A percentile compares a stretch with the other conserved stretches of the same genome.
Evolutionary conservation across 2,888 invertebrate species (phyloP).

Genomic region (Herminia tarsipennalis): DNA sequence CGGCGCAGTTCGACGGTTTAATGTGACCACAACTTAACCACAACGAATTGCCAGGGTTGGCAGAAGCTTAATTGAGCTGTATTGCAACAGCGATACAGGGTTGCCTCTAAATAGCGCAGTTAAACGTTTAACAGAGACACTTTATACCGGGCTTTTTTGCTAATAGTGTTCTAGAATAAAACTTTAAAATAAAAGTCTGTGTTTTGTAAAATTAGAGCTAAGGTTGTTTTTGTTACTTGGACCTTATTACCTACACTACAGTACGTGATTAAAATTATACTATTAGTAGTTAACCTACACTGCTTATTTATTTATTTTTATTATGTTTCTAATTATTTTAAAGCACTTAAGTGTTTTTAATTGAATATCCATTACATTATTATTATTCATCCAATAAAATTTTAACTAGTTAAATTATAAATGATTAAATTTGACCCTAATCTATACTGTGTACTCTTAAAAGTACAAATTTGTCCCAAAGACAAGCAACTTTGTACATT

Average conservation of each 20-base stretch:
- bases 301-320: no score
- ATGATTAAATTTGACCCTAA: no score
- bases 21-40: slow-evolving; percentile 61
- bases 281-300: no score
- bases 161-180: slow-evolving; percentile 41
- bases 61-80: slow-evolving; percentile 64
- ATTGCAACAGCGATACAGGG: slow-evolving; percentile 45
- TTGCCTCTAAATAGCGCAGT: slow-evolving; percentile 45
- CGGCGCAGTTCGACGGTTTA: slow-evolving; percentile 57
- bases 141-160: slow-evolving; percentile 44
- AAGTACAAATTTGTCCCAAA: no score
- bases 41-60: slow-evolving; percentile 66
- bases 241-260: slow-evolving; percentile 16
- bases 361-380: no score
- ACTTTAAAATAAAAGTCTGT: slow-evolving; percentile 41
- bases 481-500: no score
- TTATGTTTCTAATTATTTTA: no score
- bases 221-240: slow-evolving; percentile 11
- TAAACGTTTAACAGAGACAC: slow-evolving; percentile 47
- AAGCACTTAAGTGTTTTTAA: no score
- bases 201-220: slow-evolving; percentile 29
- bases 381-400: no score
- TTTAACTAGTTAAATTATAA: no score
- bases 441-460: no score
- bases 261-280: slow-evolving; percentile 16